Evolutionary conservation across 2,113 vertebrate genomes (phyloP), one percentile per base, ranked within the genome.

Genomic region (Tachuris rubrigastra): DNA sequence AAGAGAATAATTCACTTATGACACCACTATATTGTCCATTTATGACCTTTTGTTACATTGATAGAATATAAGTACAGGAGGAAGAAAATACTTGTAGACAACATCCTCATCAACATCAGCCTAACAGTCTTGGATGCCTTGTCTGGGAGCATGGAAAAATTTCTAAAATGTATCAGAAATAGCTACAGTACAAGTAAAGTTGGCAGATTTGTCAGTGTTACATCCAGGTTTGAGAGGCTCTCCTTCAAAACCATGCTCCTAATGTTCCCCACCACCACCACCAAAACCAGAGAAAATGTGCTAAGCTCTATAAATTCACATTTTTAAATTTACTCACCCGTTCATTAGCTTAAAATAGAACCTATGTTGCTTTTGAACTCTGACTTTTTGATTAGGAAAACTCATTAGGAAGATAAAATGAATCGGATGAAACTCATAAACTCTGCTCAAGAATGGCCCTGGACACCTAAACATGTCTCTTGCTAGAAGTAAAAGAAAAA

Each of bases 261-360:
- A 46, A 85, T 8, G 15, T 9, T 83, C n/a, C n/a, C n/a, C 44
- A 56, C 27, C 66, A 73, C 35, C 47, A 74, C 67, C 42, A 55
- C 19, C 35, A 66, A 66, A n/a, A 76, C 80, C 49, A 66, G 50
- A 94, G 24, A n/a, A 69, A 60, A 82, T 35, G 42, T 67, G 42
- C 37, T 85, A 90, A 75, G 41, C n/a, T 96, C 73, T 71, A 93
- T 17, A 87, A 62, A 89, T 72, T 37, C 69, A 14, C 22, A 39
- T 81, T 85, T 96, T 89, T 49, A 59, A 73, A 72, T 69, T 86
- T 75, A 94, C 56, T 94, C 66, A 55, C 63, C 19, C 85, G 50
- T 93, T 95, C 77, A 86, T 91, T 81, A 93, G 52, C 73, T 95
- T 94, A 91, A 84, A 94, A 82, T 60, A 66, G 85, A 92, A 96